These are phyloP conservation scores for pig (Sus scrofa) DNA, from an alignment of 2,113 vertebrate genomes.

Conservation along the genomic window DNA sequence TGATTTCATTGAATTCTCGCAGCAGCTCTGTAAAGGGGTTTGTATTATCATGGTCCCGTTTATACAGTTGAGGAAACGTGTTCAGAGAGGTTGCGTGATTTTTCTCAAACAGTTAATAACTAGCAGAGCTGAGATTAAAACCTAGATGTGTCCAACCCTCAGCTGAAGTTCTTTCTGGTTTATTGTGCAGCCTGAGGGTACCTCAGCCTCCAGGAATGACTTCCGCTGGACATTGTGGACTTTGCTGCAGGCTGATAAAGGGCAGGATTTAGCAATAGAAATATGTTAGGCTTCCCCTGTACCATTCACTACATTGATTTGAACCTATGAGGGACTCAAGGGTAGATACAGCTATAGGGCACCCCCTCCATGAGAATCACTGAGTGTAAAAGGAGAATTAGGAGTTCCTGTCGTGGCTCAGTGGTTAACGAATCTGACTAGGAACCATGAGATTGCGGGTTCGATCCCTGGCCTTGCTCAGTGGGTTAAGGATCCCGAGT, in stretches of 20 bases:
- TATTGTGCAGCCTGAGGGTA: constrained; percentile 13
- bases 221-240: not conserved
- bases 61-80: constrained; percentile 8
- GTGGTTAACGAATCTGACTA: no score
- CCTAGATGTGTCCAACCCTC: not conserved
- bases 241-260: not conserved
- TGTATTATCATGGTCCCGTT: not conserved
- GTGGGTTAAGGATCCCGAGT: no score
- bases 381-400: constrained; percentile 4
- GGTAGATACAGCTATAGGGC: not conserved
- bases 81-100: not conserved
- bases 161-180: not conserved
- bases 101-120: constrained; percentile 26
- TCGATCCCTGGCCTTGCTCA: no score
- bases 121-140: not conserved
- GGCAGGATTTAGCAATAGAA: not conserved
- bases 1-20: constrained; percentile 37
- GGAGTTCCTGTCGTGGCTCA: no score
- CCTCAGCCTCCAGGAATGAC: not conserved
- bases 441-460: no score
- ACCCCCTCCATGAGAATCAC: not conserved
- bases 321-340: not conserved
- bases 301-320: not conserved
- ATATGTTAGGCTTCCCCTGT: not conserved
- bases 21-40: not conserved